phyloP scores from a whole-genome alignment of 2,113 vertebrate species.

The Ardeotis arabs region DNA sequence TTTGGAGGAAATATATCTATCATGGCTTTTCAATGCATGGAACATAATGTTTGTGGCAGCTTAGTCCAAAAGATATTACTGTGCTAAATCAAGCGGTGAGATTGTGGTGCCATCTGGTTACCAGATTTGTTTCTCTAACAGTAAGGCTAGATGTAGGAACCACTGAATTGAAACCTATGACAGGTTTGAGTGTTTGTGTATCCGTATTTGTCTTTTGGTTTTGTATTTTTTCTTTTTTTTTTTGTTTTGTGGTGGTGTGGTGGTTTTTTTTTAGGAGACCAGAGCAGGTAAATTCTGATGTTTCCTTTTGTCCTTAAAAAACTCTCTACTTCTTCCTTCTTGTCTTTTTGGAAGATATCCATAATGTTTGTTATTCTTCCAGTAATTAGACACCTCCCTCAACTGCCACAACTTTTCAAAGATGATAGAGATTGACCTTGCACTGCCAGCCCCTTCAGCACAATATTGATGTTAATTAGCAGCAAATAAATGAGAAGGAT shows the following conservation, averaged over 20 bases:
- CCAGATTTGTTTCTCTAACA: not conserved
- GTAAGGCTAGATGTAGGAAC: not conserved
- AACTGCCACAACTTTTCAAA: not conserved
- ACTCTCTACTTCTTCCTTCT: not conserved
- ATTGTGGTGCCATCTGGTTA: not conserved
- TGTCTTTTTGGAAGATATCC: not conserved
- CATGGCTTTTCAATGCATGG: not conserved
- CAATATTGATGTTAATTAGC: not conserved
- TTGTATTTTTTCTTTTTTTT: not conserved
- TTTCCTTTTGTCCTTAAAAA: not conserved
- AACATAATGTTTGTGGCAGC: not conserved
- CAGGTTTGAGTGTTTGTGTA: not conserved
- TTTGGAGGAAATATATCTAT: not conserved
- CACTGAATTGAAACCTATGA: not conserved
- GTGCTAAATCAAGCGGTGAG: not conserved
- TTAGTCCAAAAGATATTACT: not conserved
- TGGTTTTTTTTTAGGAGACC: not conserved
- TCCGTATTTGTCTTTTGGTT: not conserved
- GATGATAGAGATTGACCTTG: not conserved
- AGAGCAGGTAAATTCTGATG: not conserved
- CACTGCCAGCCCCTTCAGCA: not conserved
- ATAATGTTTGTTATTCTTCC: not conserved
- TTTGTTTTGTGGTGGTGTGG: not conserved
- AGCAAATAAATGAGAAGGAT: not conserved
- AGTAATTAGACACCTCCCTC: not conserved